Evolutionary conservation across 2,113 vertebrate genomes (phyloP).

Genomic region (Ceyx melanurus): DNA sequence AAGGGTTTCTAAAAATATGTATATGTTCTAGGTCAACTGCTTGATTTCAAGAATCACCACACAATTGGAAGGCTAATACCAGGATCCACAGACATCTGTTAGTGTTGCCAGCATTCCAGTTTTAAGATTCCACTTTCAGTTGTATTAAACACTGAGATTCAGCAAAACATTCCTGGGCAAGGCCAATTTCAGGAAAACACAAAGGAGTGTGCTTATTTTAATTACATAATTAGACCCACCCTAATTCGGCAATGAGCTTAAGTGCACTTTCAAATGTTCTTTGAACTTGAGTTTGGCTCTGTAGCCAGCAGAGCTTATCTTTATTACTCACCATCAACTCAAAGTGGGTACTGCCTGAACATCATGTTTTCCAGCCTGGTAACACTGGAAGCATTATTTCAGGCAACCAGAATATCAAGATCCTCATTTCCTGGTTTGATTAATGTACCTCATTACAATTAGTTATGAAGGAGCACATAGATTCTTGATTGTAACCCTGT

Average conservation of each 20-base stretch:
- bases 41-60: neutral
- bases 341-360: neutral
- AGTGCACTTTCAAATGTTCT: neutral
- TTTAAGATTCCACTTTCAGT: neutral
- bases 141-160: neutral
- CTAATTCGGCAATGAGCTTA: conserved; percentile 28
- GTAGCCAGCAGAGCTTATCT: conserved; percentile 9
- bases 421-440: conserved; percentile 7
- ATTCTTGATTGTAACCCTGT: neutral
- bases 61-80: neutral
- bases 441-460: neutral
- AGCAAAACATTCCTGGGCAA: conserved; percentile 13
- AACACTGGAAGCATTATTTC: neutral
- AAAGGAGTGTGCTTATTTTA: conserved; percentile 24
- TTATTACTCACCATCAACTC: conserved; percentile 14
- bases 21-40: neutral
- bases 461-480: neutral
- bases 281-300: conserved; percentile 21
- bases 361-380: conserved; percentile 11
- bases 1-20: neutral
- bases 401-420: conserved; percentile 8
- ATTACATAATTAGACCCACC: conserved; percentile 38
- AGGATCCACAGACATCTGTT: neutral
- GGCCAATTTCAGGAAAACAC: neutral
- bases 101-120: neutral